A percentile compares a stretch with the other conserved stretches of the same genome.
These are phyloP conservation scores for Sapayoa aenigma DNA, from an alignment of 2,113 vertebrate species.

Conservation along the genomic window DNA sequence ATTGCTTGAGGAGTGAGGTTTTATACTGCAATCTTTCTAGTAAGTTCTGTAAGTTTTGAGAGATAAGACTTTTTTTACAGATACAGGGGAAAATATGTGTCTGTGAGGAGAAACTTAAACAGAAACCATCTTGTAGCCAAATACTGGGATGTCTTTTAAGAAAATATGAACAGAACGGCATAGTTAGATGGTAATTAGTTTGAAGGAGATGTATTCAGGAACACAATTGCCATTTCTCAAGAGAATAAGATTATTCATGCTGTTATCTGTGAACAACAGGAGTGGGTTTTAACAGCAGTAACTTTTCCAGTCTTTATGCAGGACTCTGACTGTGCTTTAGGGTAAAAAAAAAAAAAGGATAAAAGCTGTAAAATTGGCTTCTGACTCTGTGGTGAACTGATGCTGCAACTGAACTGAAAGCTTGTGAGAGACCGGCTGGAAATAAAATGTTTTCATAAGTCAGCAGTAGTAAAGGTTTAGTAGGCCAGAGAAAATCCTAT, in stretches of 20 bases:
- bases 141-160: not conserved
- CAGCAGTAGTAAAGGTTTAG: not conserved
- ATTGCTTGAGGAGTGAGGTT: not conserved
- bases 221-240: not conserved
- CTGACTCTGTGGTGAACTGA: not conserved
- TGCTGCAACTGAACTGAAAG: not conserved
- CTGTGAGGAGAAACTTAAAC: not conserved
- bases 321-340: not conserved
- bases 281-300: not conserved
- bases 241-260: not conserved
- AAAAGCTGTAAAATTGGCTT: not conserved
- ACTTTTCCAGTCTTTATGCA: not conserved
- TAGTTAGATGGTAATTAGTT: not conserved
- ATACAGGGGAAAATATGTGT: accelerated
- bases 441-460: not conserved
- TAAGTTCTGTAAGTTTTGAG: not conserved
- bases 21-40: not conserved
- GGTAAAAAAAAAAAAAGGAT: not conserved
- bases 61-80: not conserved
- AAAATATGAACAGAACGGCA: not conserved
- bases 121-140: not conserved
- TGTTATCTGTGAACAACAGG: not conserved
- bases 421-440: not conserved
- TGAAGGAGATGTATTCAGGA: not conserved
- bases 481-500: not conserved